A percentile compares a stretch with the other conserved stretches of the same genome.
phyloP scores from a whole-genome alignment of 2,888 invertebrate genomes.

The Chrysolina haemoptera region DNA sequence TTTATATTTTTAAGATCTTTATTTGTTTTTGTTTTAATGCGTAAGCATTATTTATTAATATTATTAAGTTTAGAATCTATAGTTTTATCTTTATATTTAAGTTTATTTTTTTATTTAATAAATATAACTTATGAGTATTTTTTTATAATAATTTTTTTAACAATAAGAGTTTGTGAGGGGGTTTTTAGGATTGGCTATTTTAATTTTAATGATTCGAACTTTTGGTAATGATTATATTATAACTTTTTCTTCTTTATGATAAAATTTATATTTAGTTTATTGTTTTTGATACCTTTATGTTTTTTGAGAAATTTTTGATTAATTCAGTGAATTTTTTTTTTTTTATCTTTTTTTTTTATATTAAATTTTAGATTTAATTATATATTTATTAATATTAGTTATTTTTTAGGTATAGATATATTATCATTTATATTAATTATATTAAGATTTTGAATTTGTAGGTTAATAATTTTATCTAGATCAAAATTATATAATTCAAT shows the following conservation, averaged over 20 bases:
- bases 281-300: slow-evolving; percentile 72
- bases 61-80: neutral
- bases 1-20: neutral
- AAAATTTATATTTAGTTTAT: slow-evolving; percentile 72
- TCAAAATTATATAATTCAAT: slow-evolving; percentile 69
- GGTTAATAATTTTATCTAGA: slow-evolving; percentile 75
- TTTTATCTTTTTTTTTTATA: slow-evolving; percentile 72
- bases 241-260: slow-evolving; percentile 75
- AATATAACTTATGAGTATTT: neutral
- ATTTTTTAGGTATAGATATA: slow-evolving; percentile 71
- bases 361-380: slow-evolving; percentile 65
- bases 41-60: neutral
- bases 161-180: slow-evolving; percentile 78
- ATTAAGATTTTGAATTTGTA: slow-evolving; percentile 75
- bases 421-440: slow-evolving; percentile 73
- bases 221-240: slow-evolving; percentile 78
- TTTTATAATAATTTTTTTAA: slow-evolving; percentile 76
- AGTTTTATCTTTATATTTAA: neutral
- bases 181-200: slow-evolving; percentile 76
- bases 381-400: slow-evolving; percentile 68
- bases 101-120: slow-evolving; percentile 49
- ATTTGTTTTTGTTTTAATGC: neutral
- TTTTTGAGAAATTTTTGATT: slow-evolving; percentile 73
- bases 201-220: slow-evolving; percentile 75
- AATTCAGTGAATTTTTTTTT: slow-evolving; percentile 72